Evolutionary conservation across 2,797 vertebrate genomes (phyloP), one percentile per base, ranked within the genome.

Genomic region (Lagorchestes hirsutus): DNA sequence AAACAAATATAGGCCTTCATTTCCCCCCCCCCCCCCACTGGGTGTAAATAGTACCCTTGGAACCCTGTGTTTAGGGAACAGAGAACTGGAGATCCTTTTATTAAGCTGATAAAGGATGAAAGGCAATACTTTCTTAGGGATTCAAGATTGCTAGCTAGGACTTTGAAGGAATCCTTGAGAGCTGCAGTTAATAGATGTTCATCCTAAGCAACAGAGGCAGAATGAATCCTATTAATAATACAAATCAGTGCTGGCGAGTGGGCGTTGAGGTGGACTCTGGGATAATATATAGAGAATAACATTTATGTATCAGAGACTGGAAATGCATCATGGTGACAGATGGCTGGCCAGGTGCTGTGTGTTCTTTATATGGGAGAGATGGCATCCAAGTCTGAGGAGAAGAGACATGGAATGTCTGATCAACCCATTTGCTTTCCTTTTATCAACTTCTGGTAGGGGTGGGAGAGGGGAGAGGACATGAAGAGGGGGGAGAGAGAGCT

Each of bases 231-330:
- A 16, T 18, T n/a, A 46, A n/a, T 8, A 27, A 40, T 40, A 40
- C 29, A 34, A 1, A 27, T 31, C 1, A 54, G 24, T 55, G 5
- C n/a, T 22, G 40, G 0, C 0, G 0, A 55, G n/a, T 3, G 52
- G 40, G 0, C 4, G 3, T 82, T 3, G 11, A 62, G 6, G 0
- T 5, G 18, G 55, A 59, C 18, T 24, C 67, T 46, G 1, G 22
- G n/a, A 50, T 2, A 5, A 59, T 34, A 0, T 22, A n/a, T 31
- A 28, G 90, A 93, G 90, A 50, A 62, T 28, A 18, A n/a, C 67
- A 5, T 31, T 46, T 29, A 50, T 3, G 10, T 56, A n/a, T 67
- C 3, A 16, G 0, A 2, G 10, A 13, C 27, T 93, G 91, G 55
- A 40, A 50, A 34, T 0, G 82, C 1, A 1, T 90, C 3, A 46